A percentile compares a stretch with the other conserved stretches of the same genome.
Conservation (phyloP, 2,888 invertebrate species). For the Oxytorus armatus region DNA sequence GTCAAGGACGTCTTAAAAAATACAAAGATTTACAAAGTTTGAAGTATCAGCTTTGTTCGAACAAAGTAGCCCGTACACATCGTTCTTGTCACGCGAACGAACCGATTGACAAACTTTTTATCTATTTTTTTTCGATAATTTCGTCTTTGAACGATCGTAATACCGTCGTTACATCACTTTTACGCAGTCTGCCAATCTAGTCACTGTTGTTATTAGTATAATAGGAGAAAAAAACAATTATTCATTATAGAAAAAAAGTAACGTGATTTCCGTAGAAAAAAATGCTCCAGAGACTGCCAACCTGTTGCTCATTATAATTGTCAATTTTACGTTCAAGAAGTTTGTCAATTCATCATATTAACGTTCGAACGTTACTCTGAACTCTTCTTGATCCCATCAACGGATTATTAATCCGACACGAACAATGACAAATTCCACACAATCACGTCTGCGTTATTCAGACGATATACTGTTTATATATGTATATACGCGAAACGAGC, state of each 20-base stretch:
- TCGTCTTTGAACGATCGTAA: constrained; percentile 16
- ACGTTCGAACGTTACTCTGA: constrained; percentile 45
- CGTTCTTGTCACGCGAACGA: neutral
- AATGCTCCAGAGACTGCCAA: neutral
- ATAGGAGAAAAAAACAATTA: neutral
- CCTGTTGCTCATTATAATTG: neutral
- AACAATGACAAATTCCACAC: constrained; percentile 53
- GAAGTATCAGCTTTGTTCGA: constrained; percentile 11
- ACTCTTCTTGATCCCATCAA: constrained; percentile 28
- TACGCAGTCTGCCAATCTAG: constrained; percentile 56
- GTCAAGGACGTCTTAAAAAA: constrained; percentile 76
- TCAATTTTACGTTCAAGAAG: constrained; percentile 7
- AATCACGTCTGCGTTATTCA: constrained; percentile 38
- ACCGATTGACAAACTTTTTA: neutral
- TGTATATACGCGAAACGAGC: constrained; percentile 40
- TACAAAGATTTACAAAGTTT: constrained; percentile 73
- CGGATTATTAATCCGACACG: constrained; percentile 37
- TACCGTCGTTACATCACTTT: constrained; percentile 20
- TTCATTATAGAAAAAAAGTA: neutral
- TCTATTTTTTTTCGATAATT: neutral
- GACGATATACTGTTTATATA: neutral
- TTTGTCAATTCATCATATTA: constrained; percentile 23
- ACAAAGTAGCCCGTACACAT: constrained; percentile 3
- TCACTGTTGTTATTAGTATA: constrained; percentile 43
- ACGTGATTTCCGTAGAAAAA: neutral